Evolutionary conservation across 1,140 invertebrate genomes (phyloP).

Genomic region (Pinna nobilis): DNA sequence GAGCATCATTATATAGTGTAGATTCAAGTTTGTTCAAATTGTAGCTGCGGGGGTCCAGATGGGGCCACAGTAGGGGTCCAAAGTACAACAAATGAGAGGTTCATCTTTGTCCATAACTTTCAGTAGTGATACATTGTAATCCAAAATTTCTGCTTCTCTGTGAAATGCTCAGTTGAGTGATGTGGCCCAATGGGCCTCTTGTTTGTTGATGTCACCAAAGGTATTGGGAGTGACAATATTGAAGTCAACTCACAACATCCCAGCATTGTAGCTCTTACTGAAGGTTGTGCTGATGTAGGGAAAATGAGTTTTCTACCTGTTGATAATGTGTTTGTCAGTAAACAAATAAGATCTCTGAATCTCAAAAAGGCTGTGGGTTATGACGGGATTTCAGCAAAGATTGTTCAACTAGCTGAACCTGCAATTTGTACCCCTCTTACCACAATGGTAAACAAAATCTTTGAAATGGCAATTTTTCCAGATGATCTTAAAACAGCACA

Average conservation of each 20-base stretch:
- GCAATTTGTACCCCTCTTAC: background rate
- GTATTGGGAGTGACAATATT: background rate
- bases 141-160: no score
- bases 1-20: no score
- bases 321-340: background rate
- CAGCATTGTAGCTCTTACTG: background rate
- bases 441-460: background rate
- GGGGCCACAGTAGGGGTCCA: no score
- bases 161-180: no score
- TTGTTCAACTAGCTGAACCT: background rate
- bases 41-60: no score
- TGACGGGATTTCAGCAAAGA: background rate
- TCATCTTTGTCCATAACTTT: no score
- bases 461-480: background rate
- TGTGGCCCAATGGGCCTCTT: no score
- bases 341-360: no score
- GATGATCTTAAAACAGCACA: background rate
- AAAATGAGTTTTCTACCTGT: background rate
- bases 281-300: background rate
- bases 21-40: no score
- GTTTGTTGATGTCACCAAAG: conserved; percentile 13
- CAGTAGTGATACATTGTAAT: no score
- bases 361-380: background rate
- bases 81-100: no score
- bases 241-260: background rate